These are phyloP conservation scores for Saxidomus purpurata DNA, from an alignment of 1,140 invertebrate species.

Conservation along the genomic window DNA sequence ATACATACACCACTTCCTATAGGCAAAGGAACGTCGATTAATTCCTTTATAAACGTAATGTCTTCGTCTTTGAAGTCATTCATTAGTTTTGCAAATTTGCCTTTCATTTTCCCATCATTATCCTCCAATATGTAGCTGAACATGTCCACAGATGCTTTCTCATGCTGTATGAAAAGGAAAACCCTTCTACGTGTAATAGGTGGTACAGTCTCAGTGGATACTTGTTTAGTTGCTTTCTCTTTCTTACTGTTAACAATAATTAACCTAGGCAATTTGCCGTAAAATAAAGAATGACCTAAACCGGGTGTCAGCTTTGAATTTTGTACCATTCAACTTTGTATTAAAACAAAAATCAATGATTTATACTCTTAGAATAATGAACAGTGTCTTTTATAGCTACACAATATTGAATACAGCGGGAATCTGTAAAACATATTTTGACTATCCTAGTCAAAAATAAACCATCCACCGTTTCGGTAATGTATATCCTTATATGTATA, in stretches of 20 bases:
- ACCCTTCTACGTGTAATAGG: neutral
- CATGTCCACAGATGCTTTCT: constrained; percentile 63
- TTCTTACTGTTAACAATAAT: neutral
- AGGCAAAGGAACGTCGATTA: constrained; percentile 27
- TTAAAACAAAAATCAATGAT: too few species aligned
- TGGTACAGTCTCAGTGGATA: neutral
- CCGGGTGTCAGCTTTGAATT: neutral
- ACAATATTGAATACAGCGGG: too few species aligned
- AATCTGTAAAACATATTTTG: too few species aligned
- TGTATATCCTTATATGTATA: too few species aligned
- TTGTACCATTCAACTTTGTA: too few species aligned
- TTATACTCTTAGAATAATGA: too few species aligned
- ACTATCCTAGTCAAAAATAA: too few species aligned
- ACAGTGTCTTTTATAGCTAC: too few species aligned
- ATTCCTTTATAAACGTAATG: constrained; percentile 41
- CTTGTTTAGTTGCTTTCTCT: too few species aligned
- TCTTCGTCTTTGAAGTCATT: constrained; percentile 15
- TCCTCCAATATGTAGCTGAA: constrained; percentile 47
- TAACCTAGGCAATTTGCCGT: neutral
- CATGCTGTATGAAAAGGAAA: too few species aligned
- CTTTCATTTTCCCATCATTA: neutral
- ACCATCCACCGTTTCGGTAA: too few species aligned
- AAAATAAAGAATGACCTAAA: neutral
- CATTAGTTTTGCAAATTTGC: neutral
- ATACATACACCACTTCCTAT: too few species aligned